These are phyloP conservation scores for Plectropomus leopardus DNA, from an alignment of 2,113 vertebrate species.

Conservation along the genomic window DNA sequence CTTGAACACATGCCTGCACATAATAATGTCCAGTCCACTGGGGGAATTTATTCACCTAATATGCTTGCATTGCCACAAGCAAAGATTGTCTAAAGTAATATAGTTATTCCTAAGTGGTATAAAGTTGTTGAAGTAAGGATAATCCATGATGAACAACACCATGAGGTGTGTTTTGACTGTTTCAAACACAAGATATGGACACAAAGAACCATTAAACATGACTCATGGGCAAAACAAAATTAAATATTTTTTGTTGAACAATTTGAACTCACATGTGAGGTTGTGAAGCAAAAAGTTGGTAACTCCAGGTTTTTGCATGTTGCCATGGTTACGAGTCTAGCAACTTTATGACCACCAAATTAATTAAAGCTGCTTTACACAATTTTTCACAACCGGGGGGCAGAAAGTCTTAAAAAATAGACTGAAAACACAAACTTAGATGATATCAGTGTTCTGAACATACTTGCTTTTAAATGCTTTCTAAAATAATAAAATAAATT, in stretches of 20 bases:
- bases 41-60: conserved; percentile 72
- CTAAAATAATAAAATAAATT: background rate
- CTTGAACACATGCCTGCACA: conserved; percentile 71
- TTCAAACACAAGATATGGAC: conserved; percentile 1
- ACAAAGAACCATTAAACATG: background rate
- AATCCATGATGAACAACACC: conserved; percentile 15
- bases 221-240: background rate
- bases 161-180: background rate
- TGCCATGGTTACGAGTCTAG: conserved; percentile 1
- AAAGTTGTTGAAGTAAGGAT: conserved; percentile 43
- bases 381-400: background rate
- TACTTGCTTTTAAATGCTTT: conserved; percentile 2
- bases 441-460: background rate
- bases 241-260: background rate
- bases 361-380: background rate
- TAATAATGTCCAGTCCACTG: conserved; percentile 70
- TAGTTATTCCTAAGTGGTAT: conserved; percentile 50
- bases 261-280: background rate
- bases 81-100: conserved; percentile 56
- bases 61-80: conserved; percentile 65
- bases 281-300: background rate
- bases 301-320: conserved; percentile 17
- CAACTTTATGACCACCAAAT: background rate
- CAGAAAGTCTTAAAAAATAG: background rate
- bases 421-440: background rate